These are phyloP conservation scores for Sakesphorus luctuosus DNA, from an alignment of 2,113 vertebrate species.

Conservation along the genomic window DNA sequence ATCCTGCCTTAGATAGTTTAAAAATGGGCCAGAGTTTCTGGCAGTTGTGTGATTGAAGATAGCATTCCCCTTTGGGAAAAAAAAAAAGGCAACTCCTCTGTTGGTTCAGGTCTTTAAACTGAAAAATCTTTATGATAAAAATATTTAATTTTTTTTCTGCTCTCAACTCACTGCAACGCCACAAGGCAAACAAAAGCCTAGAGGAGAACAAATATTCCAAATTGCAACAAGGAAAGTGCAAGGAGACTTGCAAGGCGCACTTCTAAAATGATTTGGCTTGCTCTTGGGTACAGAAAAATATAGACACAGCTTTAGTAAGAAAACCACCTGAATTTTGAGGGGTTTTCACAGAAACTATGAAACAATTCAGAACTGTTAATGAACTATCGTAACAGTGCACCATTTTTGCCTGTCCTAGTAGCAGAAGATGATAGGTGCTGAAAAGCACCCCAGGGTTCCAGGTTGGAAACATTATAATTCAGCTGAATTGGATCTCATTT, in stretches of 20 bases:
- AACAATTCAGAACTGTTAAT: neutral
- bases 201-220: neutral
- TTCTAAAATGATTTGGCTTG: neutral
- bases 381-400: neutral
- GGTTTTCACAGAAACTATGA: neutral
- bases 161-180: neutral
- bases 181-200: neutral
- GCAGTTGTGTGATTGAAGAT: neutral
- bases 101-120: neutral
- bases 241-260: neutral
- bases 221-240: neutral
- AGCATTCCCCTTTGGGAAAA: neutral
- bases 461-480: neutral
- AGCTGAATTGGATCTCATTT: neutral
- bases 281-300: neutral
- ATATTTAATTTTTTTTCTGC: accelerated
- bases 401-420: neutral
- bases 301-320: neutral
- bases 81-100: neutral
- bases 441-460: neutral
- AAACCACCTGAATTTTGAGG: neutral
- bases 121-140: neutral
- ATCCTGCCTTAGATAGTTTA: neutral
- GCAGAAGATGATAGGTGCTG: neutral
- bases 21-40: neutral